Evolutionary conservation across 2,113 vertebrate species (phyloP), one percentile per base, ranked within the genome.

Genomic region (Cyanoramphus novaezelandiae): DNA sequence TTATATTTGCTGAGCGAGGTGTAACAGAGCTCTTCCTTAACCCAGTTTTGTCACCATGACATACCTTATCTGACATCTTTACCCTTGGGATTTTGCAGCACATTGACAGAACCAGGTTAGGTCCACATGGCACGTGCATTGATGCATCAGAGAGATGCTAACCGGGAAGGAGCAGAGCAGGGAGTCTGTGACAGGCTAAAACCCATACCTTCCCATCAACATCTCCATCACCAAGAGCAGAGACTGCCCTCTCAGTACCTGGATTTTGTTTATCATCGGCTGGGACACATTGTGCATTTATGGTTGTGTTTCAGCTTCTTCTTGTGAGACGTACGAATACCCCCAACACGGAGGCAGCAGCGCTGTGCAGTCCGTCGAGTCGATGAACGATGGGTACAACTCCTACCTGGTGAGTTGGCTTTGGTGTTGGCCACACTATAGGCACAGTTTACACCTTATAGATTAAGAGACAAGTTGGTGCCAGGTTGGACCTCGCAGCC

Each of bases 281-380:
- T 68, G 63, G 53, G 49, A 85, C 65, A 52, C 0, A 1, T 27
- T 57, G 4, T 88, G 28, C 35, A 16, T 94, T 82, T 94, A 71
- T 96, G 91, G 37, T 90, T 96, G 28, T 93, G 29, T 89, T 91
- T 13, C 97, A 99, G 99, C 99, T 86, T 99, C 99, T 64, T 99
- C 99, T 47, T 99, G 99, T 33, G 99, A 99, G 98, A 99, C 98
- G 1, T 99, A 98, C 14, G 99, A 98, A 90, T 98, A 99, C 90
- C 99, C 99, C 6, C 98, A 98, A 72, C 98, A 98, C 0, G 93
- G 98, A 27, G 97, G 98, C n/a, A 90, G 98, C 91, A 98, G 97
- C 21, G 41, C 98, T 3, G 98, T 99, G 92, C 99, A 98, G 77
- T 99, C 99, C 2, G 96, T 98, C 2, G 99, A 99, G 92, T 99